Evolutionary conservation across 2,113 vertebrate genomes (phyloP).

Genomic region (Paramormyrops kingsleyae): DNA sequence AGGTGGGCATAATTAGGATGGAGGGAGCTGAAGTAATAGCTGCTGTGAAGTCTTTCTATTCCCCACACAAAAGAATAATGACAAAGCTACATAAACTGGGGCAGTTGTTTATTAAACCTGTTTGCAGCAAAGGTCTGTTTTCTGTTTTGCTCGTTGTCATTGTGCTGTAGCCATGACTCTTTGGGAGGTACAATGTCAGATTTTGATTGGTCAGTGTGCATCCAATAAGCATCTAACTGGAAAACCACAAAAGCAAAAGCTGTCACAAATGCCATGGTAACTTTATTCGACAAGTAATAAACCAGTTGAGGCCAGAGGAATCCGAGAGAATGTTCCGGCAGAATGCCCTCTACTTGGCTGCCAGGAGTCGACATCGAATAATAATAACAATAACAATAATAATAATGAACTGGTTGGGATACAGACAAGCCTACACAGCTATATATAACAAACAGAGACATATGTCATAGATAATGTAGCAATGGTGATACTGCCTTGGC

Average conservation of each 20-base stretch:
- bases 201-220: not conserved
- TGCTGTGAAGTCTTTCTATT: not conserved
- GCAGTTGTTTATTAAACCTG: not conserved
- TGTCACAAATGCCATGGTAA: not conserved
- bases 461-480: not conserved
- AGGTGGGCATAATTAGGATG: conserved; percentile 8
- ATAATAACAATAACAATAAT: not conserved
- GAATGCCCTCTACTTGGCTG: not conserved
- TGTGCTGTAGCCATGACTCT: not conserved
- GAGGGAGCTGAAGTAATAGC: not conserved
- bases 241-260: not conserved
- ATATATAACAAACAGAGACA: not conserved
- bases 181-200: not conserved
- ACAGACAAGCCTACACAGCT: not conserved
- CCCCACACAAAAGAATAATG: not conserved
- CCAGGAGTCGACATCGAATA: not conserved
- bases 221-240: not conserved
- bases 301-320: not conserved
- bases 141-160: not conserved
- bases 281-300: not conserved
- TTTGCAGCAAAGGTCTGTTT: not conserved
- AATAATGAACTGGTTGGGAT: not conserved
- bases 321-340: not conserved
- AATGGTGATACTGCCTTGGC: not conserved
- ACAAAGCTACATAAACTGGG: not conserved